Conservation (phyloP, 2,888 invertebrate species). For the Pseudanteris insignis region DNA sequence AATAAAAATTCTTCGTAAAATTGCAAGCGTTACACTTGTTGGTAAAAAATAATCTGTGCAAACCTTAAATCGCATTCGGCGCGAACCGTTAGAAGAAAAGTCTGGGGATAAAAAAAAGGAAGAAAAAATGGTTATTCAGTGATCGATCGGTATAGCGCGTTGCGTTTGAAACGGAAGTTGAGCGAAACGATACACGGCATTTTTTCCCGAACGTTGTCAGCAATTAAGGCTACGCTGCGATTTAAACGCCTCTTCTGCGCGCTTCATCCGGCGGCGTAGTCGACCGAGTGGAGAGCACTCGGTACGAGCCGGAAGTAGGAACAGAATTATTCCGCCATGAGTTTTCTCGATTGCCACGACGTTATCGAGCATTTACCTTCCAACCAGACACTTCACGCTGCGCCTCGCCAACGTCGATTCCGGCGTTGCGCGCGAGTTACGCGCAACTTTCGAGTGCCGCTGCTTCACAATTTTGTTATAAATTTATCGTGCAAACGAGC, state of each 20-base stretch:
- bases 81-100: too few species aligned
- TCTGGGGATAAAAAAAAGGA: too few species aligned
- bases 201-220: constrained; percentile 24
- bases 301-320: constrained; percentile 35
- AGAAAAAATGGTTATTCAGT: too few species aligned
- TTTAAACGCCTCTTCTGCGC: constrained; percentile 31
- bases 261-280: constrained; percentile 33
- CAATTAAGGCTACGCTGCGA: constrained; percentile 30
- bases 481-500: too few species aligned
- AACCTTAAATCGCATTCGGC: too few species aligned
- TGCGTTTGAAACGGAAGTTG: constrained; percentile 5
- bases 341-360: constrained; percentile 43
- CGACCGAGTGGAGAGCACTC: constrained; percentile 38
- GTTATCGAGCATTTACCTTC: constrained; percentile 37
- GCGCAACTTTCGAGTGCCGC: constrained; percentile 16
- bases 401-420: constrained; percentile 28
- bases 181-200: constrained; percentile 11
- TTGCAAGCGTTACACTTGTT: too few species aligned
- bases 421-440: constrained; percentile 29
- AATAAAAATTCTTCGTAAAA: too few species aligned
- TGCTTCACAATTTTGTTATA: too few species aligned
- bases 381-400: constrained; percentile 31
- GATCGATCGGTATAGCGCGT: too few species aligned
- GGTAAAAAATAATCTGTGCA: too few species aligned
- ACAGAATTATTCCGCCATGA: constrained; percentile 45